A percentile compares a stretch with the other conserved stretches of the same genome.
Conservation (phyloP, 2,113 vertebrate species). For the Nannospalax galili region DNA sequence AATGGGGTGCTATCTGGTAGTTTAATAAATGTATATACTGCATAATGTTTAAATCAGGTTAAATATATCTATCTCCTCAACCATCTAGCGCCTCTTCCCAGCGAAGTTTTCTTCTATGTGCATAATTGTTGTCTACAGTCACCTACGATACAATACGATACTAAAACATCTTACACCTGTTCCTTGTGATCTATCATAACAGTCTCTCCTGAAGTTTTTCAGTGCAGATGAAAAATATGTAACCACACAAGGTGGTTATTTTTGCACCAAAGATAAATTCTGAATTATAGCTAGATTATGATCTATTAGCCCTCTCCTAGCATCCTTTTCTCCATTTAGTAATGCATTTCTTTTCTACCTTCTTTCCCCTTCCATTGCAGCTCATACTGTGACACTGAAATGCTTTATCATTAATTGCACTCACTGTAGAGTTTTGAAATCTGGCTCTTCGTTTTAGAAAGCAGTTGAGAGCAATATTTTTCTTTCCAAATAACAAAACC, state of each 20-base stretch:
- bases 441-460: slow-evolving; percentile 39
- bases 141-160: too few species aligned
- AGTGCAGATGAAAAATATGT: background rate
- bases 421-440: background rate
- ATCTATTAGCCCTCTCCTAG: background rate
- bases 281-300: background rate
- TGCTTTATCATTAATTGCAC: background rate
- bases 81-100: background rate
- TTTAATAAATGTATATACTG: background rate
- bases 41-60: background rate
- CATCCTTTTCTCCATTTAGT: background rate
- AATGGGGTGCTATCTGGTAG: background rate
- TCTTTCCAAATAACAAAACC: slow-evolving; percentile 16
- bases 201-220: background rate
- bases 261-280: background rate
- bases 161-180: background rate
- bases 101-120: background rate
- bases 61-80: background rate
- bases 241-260: background rate
- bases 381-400: background rate
- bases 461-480: background rate
- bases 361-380: background rate
- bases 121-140: background rate
- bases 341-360: background rate
- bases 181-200: background rate